Base-by-base conservation (phyloP, 2,113 vertebrate species). In the Xyrauchen texanus region DNA sequence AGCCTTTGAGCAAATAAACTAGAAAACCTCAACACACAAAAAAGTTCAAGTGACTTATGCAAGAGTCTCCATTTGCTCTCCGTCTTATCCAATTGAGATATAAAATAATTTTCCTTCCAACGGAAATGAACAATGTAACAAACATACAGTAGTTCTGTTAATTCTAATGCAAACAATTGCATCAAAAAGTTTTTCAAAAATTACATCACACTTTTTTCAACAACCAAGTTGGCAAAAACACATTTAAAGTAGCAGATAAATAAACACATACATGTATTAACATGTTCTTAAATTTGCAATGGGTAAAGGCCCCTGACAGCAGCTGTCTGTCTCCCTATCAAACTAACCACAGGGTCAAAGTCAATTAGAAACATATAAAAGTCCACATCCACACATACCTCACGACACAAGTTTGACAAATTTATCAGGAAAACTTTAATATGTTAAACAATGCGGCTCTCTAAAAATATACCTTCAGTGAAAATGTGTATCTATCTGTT, bases 301-400 rank as follows among this genome's bases (percentile, higher is more conserved):
- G 58, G 66, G 55, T 65, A 51, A 47, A 60, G 6, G 42, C 55
- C 70, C 1, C 13, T 66, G 5, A 42, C 34, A 4, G 3, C 64
- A 34, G 21, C 21, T 34, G 21, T 34, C 52, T 74, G 60, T 70
- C 80, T 13, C 51, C 78, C 67, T 64, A 53, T 34, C 21, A 34
- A 34, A 34, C 21, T 34, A 83, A 81, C 83, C 81, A 70, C 81
- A 81, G 47, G 49, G 44, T 69, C 61, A 21, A 78, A 79, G 68
- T 78, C 77, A 79, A 75, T 81, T 74, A 68, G 44, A 85, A 70
- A 78, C 67, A 74, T 80, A 49, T 81, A 8, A 47, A 76, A 77
- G 76, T 79, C 77, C 82, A 83, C 83, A 81, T 83, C 81, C 66
- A 68, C 70, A 76, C 13, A 69, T 34, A 67, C 12, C n/a, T 13